phyloP scores from a whole-genome alignment of 2,888 invertebrate genomes.

The Nyleta sp. region DNA sequence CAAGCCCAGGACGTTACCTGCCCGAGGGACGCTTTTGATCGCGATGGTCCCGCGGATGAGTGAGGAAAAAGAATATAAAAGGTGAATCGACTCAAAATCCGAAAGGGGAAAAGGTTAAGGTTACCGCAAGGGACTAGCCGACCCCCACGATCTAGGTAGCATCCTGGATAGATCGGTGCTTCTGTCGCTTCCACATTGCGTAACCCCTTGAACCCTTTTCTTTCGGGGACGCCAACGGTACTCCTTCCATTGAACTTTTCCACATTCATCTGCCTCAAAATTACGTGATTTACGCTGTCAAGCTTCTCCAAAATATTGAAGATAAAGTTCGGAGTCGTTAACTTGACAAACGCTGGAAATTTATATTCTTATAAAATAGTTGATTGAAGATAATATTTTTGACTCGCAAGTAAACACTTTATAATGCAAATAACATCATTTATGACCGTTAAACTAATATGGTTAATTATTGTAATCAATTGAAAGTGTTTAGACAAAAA shows the following conservation, averaged over 20 bases:
- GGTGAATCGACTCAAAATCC: constrained; percentile 69
- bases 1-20: constrained; percentile 74
- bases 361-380: neutral
- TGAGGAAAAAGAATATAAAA: constrained; percentile 69
- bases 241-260: constrained; percentile 55
- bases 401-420: too few species aligned
- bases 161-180: constrained; percentile 69
- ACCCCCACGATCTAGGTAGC: constrained; percentile 69
- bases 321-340: constrained; percentile 20
- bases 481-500: too few species aligned
- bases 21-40: constrained; percentile 68
- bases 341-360: neutral
- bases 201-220: constrained; percentile 75
- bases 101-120: constrained; percentile 75
- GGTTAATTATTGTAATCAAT: too few species aligned
- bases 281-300: constrained; percentile 52
- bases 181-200: constrained; percentile 73
- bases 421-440: too few species aligned
- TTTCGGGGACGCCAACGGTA: constrained; percentile 41
- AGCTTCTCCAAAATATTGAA: constrained; percentile 46
- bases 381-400: too few species aligned
- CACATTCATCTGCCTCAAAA: constrained; percentile 59
- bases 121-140: constrained; percentile 63
- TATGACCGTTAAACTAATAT: too few species aligned
- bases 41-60: constrained; percentile 67